A percentile compares a stretch with the other conserved stretches of the same genome.
These are phyloP conservation scores for Spondyliosoma cantharus DNA, from an alignment of 2,797 vertebrate genomes.

Conservation along the genomic window DNA sequence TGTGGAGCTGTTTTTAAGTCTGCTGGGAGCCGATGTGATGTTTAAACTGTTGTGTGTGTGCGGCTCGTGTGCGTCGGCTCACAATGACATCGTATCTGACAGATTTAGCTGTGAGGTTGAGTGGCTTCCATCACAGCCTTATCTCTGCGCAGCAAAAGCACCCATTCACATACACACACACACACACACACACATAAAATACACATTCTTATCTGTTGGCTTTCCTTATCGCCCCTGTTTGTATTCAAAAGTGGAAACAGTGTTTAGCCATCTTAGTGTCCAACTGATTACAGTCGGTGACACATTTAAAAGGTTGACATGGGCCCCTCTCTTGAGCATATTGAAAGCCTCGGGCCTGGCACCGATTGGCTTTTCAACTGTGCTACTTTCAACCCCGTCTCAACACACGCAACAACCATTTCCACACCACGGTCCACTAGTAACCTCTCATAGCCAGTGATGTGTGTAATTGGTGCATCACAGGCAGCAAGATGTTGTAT, in stretches of 20 bases:
- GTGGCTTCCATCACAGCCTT: conserved; percentile 77
- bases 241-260: conserved; percentile 63
- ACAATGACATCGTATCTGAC: conserved; percentile 69
- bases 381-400: conserved; percentile 33
- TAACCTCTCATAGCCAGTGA: conserved; percentile 40
- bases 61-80: conserved; percentile 36
- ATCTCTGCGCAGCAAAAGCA: conserved; percentile 70
- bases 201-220: conserved; percentile 56
- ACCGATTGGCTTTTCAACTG: conserved; percentile 31
- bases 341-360: conserved; percentile 45
- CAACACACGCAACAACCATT: conserved; percentile 45
- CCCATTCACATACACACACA: conserved; percentile 28
- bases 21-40: conserved; percentile 56
- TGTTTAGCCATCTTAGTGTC: conserved; percentile 64
- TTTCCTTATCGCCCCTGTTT: conserved; percentile 68
- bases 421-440: conserved; percentile 12
- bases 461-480: conserved; percentile 60
- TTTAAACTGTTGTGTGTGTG: conserved; percentile 36
- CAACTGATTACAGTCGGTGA: conserved; percentile 54
- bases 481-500: conserved; percentile 37
- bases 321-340: conserved; percentile 27
- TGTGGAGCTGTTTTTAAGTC: conserved; percentile 57
- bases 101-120: conserved; percentile 72
- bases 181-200: conserved; percentile 14
- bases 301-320: conserved; percentile 61